These are phyloP conservation scores for Solenodon paradoxus DNA, from an alignment of 2,113 vertebrate genomes.

Conservation along the genomic window DNA sequence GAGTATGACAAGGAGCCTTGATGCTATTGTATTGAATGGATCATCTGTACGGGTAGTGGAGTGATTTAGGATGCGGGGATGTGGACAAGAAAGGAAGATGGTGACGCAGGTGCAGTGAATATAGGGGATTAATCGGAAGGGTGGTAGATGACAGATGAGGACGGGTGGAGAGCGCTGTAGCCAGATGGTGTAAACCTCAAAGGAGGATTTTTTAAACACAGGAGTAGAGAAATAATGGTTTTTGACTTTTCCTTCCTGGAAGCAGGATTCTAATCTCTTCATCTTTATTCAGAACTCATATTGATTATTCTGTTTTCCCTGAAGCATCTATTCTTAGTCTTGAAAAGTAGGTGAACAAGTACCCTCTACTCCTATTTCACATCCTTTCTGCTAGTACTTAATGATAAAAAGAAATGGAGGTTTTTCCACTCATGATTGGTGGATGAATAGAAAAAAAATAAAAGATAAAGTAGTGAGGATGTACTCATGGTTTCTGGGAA, in stretches of 20 bases:
- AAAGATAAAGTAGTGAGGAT: not conserved
- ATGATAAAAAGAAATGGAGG: not conserved
- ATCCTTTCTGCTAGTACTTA: conserved; percentile 38
- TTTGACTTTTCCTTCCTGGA: conserved; percentile 40
- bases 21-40: not conserved
- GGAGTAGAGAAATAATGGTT: not conserved
- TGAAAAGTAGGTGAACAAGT: conserved; percentile 20
- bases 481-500: not conserved
- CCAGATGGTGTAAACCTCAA: conserved; percentile 52
- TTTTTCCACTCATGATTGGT: not conserved
- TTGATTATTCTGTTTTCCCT: conserved; percentile 35
- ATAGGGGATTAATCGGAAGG: not conserved
- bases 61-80: conserved; percentile 39
- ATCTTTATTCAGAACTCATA: conserved; percentile 30
- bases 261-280: conserved; percentile 4
- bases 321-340: conserved; percentile 21
- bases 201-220: conserved; percentile 38
- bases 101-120: conserved; percentile 55
- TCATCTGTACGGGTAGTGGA: conserved; percentile 14
- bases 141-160: conserved; percentile 44
- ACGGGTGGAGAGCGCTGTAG: not conserved
- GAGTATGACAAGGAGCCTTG: not conserved
- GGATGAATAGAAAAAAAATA: not conserved
- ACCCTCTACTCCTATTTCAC: not conserved
- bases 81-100: not conserved